Evolutionary conservation across 2,888 invertebrate species (phyloP).

Genomic region (Portevinia maculata): DNA sequence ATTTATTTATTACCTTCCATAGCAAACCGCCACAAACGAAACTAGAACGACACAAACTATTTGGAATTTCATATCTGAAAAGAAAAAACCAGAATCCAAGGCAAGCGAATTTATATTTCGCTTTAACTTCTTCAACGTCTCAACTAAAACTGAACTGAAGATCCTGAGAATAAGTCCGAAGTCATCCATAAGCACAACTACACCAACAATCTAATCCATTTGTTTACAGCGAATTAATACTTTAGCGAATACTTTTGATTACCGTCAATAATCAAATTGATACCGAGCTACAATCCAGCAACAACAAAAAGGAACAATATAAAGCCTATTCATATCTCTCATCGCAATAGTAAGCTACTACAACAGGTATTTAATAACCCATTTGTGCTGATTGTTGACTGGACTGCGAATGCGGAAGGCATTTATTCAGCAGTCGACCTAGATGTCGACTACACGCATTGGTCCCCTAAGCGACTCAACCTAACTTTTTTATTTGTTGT

Average conservation of each 20-base stretch:
- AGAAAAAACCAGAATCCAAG: not conserved
- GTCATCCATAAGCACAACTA: constrained; percentile 14
- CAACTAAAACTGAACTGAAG: constrained; percentile 43
- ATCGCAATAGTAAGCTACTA: constrained; percentile 61
- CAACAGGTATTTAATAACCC: constrained; percentile 71
- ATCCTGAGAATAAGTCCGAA: constrained; percentile 22
- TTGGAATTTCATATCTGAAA: constrained; percentile 18
- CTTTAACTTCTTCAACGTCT: constrained; percentile 39
- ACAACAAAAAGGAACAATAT: constrained; percentile 13
- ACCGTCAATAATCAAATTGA: constrained; percentile 67
- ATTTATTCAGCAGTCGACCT: constrained; percentile 52
- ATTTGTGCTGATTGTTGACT: constrained; percentile 40
- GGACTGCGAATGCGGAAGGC: too few species aligned
- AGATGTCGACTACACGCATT: constrained; percentile 32
- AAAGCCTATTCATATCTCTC: constrained; percentile 45
- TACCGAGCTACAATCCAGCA: constrained; percentile 31
- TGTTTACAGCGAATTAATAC: constrained; percentile 19
- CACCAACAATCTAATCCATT: not conserved
- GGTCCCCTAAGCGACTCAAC: constrained; percentile 10
- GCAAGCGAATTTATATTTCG: not conserved
- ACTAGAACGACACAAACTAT: constrained; percentile 21
- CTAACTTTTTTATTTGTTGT: constrained; percentile 64
- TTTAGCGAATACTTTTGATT: constrained; percentile 56
- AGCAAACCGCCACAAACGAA: constrained; percentile 1
- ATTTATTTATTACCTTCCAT: constrained; percentile 56